Evolutionary conservation across 1,140 invertebrate genomes (phyloP).

Genomic region (Brachionus sp.): DNA sequence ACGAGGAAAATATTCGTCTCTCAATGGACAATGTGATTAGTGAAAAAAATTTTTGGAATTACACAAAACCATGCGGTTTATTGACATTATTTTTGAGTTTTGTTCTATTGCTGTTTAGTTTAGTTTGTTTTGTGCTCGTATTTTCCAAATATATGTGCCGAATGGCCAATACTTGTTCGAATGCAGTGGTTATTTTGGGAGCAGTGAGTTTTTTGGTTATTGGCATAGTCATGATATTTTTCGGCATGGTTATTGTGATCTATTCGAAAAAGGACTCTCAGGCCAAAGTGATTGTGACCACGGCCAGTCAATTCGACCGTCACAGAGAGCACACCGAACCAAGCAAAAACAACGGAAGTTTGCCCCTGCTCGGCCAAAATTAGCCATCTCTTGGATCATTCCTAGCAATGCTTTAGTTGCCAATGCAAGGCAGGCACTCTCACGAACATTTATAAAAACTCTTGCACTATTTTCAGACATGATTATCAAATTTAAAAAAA

Average conservation of each 20-base stretch:
- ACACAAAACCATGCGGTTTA: slow-evolving; percentile 20
- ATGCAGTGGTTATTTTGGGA: background rate
- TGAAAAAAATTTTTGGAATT: slow-evolving; percentile 5
- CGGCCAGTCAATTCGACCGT: background rate
- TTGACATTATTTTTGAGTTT: background rate
- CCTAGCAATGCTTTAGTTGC: background rate
- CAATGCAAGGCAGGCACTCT: background rate
- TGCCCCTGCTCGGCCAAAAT: background rate
- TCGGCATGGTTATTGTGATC: slow-evolving; percentile 32
- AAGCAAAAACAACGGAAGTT: background rate
- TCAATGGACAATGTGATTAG: background rate
- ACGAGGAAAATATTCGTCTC: background rate
- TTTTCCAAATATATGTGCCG: background rate
- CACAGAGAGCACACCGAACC: background rate
- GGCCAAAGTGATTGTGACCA: background rate
- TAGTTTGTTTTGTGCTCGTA: background rate
- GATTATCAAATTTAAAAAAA: too few relatives aligned
- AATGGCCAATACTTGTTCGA: background rate
- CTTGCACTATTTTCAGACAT: too few relatives aligned
- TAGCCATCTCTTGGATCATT: background rate
- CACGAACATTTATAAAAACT: too few relatives aligned
- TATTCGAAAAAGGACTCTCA: slow-evolving; percentile 15
- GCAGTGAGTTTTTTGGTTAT: slow-evolving; percentile 25
- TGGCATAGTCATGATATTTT: slow-evolving; percentile 22
- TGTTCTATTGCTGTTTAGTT: background rate